Conservation (phyloP, 2,888 invertebrate species). For the Phytoseiulus persimilis region DNA sequence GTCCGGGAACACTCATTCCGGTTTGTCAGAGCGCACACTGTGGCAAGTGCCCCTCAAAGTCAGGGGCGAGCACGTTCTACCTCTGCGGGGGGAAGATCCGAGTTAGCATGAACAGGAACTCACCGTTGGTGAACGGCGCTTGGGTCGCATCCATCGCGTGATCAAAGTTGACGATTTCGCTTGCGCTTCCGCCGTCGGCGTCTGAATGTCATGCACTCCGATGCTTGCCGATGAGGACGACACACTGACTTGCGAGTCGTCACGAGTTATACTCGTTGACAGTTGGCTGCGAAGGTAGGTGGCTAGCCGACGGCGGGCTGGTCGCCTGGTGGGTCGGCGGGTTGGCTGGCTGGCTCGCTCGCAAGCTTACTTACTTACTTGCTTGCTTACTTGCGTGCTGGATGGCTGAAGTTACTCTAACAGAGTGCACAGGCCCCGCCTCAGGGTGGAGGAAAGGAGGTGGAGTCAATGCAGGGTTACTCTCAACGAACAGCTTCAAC, state of each 20-base stretch:
- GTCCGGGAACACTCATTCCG: too few species aligned
- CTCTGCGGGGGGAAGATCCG: too few species aligned
- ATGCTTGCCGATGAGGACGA: slow-evolving; percentile 5
- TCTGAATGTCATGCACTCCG: slow-evolving; percentile 5
- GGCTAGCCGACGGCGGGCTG: neutral
- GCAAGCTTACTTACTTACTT: neutral
- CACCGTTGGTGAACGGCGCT: neutral
- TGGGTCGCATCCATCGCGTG: neutral
- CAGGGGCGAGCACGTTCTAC: too few species aligned
- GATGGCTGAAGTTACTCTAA: slow-evolving; percentile 36
- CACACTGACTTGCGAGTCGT: slow-evolving; percentile 5
- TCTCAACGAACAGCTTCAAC: slow-evolving; percentile 5
- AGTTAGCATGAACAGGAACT: neutral
- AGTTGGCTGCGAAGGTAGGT: neutral
- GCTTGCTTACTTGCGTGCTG: neutral
- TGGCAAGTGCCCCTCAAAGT: too few species aligned
- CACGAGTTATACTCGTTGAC: slow-evolving; percentile 5
- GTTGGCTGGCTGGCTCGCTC: neutral
- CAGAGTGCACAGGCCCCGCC: slow-evolving; percentile 8
- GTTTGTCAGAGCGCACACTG: too few species aligned
- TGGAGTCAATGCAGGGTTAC: neutral
- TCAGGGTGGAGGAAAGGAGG: neutral
- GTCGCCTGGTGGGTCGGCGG: neutral
- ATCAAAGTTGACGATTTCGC: neutral
- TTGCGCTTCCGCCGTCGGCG: neutral